Base-by-base conservation (phyloP, 2,113 vertebrate species). In the Callorhinus ursinus region DNA sequence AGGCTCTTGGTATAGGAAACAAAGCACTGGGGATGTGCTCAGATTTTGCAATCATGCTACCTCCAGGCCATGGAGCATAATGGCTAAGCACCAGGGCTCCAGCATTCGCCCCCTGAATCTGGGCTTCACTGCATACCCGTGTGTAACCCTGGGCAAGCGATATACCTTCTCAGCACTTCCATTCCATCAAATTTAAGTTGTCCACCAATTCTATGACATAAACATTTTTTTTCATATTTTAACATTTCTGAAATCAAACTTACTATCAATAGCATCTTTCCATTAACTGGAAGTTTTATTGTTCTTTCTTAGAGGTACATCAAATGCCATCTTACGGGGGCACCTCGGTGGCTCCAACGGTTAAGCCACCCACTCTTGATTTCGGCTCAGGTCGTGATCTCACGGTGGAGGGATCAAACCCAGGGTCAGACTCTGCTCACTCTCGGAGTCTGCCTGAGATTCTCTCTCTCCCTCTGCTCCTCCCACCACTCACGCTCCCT, bases 191-290 rank as follows among this genome's bases (percentile, higher is more conserved):
- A 69, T 28, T 28, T 12, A 59, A 71, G 67, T 21, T 55, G 6
- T 21, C 79, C 61, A 61, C 46, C 92, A 91, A 72, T 42, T 84
- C 28, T 76, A 80, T 39, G 22, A 65, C 11, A 36, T 33, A 71
- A 0, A 14, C 22, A 61, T 55, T 57, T n/a, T 49, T 28, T 57
- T 67, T 28, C 26, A n/a, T 26, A n/a, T 76, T 85, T 83, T 53
- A 81, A 92, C 15, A 87, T 83, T 92, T 92, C 42, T 57, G 18
- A 87, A 93, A 95, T 72, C 89, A 88, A 22, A 80, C 74, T 65
- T 74, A 15, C 15, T 57, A 39, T 63, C 31, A 31, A 33, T 14
- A 49, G 24, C 21, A 36, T 63, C 53, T 87, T 97, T 93, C 49
- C 86, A 36, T 53, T 65, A 77, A 86, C 4, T 49, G 63, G 2